phyloP scores from a whole-genome alignment of 2,888 invertebrate genomes.

The Mactromeris polynyma region DNA sequence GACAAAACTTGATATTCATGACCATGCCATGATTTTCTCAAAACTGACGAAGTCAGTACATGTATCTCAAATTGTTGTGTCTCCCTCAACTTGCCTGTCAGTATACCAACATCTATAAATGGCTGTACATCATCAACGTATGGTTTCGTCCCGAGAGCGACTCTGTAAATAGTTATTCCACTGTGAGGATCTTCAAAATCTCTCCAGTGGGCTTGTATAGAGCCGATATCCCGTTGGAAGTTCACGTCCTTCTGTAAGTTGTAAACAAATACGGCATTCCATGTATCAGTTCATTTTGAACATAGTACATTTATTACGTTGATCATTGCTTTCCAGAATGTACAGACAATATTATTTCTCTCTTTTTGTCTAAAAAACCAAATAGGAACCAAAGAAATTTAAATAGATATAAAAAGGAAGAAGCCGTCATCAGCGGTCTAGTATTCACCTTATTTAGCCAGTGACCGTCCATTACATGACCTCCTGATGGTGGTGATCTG shows the following conservation, averaged over 20 bases:
- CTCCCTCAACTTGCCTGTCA: constrained; percentile 56
- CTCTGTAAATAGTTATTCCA: constrained; percentile 62
- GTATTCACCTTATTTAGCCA: constrained; percentile 14
- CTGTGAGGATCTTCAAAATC: constrained; percentile 72
- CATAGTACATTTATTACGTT: too few species aligned
- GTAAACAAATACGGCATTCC: too few species aligned
- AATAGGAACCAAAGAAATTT: too few species aligned
- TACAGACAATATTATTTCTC: too few species aligned
- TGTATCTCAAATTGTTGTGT: too few species aligned
- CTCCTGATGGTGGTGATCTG: constrained; percentile 50
- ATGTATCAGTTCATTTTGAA: too few species aligned
- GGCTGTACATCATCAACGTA: constrained; percentile 53
- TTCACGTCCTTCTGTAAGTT: constrained; percentile 46
- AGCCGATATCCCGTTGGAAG: constrained; percentile 37
- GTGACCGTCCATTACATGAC: constrained; percentile 55
- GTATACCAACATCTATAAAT: constrained; percentile 63
- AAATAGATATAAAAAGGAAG: too few species aligned
- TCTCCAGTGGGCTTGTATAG: constrained; percentile 59
- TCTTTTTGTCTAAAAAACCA: too few species aligned
- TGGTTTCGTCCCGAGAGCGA: constrained; percentile 68
- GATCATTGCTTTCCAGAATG: too few species aligned
- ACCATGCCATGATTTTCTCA: too few species aligned
- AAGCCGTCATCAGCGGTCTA: neutral
- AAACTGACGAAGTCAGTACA: too few species aligned
- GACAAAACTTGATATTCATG: too few species aligned